Evolutionary conservation across 1,140 invertebrate genomes (phyloP).

Genomic region (Caenorhabditis brenneri): DNA sequence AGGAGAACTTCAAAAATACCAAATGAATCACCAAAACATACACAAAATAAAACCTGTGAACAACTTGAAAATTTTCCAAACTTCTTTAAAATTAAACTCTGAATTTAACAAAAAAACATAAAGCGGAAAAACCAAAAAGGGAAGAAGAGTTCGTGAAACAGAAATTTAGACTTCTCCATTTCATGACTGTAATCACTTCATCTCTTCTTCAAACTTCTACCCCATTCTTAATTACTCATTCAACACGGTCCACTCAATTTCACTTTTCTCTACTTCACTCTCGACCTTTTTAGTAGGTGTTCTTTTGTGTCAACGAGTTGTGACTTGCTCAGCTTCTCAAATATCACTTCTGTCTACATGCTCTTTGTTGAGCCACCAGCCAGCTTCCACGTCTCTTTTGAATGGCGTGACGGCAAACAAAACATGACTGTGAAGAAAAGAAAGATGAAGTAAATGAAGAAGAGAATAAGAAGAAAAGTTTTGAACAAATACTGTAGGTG

Average conservation of each 20-base stretch:
- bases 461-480: not conserved
- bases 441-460: too few relatives aligned
- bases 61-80: too few relatives aligned
- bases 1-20: too few relatives aligned
- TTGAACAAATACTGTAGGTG: conserved; percentile 26
- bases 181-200: too few relatives aligned
- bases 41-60: too few relatives aligned
- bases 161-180: too few relatives aligned
- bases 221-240: not conserved
- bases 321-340: conserved; percentile 39
- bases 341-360: conserved; percentile 40
- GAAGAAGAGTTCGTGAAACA: too few relatives aligned
- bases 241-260: not conserved
- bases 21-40: too few relatives aligned
- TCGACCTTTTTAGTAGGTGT: conserved; percentile 34
- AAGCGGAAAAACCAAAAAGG: too few relatives aligned
- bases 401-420: conserved; percentile 40
- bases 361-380: conserved; percentile 33
- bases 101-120: too few relatives aligned
- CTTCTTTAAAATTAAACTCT: too few relatives aligned
- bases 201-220: not conserved
- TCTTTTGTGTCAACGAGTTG: conserved; percentile 37
- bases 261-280: too few relatives aligned
- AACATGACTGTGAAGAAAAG: conserved; percentile 9
- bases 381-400: conserved; percentile 27